phyloP scores from a whole-genome alignment of 2,113 vertebrate species.

The Sula dactylatra region DNA sequence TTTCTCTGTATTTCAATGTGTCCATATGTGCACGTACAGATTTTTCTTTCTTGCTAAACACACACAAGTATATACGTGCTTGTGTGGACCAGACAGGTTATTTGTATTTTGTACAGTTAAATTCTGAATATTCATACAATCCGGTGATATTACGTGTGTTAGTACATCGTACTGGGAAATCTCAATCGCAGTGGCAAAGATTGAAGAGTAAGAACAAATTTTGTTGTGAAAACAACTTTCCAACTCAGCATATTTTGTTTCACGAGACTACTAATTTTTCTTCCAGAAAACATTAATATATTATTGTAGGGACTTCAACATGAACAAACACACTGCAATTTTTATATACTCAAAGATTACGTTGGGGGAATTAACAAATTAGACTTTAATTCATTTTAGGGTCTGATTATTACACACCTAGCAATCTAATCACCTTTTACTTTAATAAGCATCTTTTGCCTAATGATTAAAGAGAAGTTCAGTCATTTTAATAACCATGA shows the following conservation, averaged over 20 bases:
- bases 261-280: background rate
- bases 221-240: background rate
- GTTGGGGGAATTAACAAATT: constrained; percentile 37
- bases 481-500: constrained; percentile 68
- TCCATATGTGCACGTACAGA: background rate
- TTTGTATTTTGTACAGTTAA: background rate
- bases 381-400: constrained; percentile 46
- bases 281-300: background rate
- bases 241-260: background rate
- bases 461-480: constrained; percentile 53
- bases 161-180: background rate
- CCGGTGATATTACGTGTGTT: background rate
- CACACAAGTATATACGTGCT: background rate
- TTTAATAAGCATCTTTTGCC: constrained; percentile 63
- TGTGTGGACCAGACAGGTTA: background rate
- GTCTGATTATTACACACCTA: constrained; percentile 46
- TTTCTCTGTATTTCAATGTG: background rate
- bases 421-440: constrained; percentile 57
- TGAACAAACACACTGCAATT: background rate
- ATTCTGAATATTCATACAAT: background rate
- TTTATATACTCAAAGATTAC: background rate
- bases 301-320: background rate
- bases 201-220: background rate
- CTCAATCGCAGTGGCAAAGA: background rate
- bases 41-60: background rate